These are phyloP conservation scores for Oreohelix idahoensis DNA, from an alignment of 1,140 invertebrate genomes.

Conservation along the genomic window DNA sequence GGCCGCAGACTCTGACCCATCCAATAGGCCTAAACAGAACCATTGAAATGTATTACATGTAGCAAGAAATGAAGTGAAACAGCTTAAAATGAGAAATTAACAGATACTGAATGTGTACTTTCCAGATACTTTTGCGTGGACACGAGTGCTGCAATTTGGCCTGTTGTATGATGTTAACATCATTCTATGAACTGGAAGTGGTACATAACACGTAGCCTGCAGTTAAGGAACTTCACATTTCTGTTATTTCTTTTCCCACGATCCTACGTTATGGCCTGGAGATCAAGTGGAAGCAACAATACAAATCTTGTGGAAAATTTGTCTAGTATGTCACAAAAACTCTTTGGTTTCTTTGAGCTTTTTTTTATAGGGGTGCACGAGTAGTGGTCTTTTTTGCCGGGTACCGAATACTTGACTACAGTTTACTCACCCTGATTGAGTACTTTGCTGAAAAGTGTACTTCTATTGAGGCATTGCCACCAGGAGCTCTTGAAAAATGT, in stretches of 20 bases:
- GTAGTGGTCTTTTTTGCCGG: too few relatives aligned
- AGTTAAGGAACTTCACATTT: not conserved
- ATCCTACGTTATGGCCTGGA: constrained; percentile 4
- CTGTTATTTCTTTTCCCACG: not conserved
- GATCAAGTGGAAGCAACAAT: constrained; percentile 26
- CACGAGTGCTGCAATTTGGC: not conserved
- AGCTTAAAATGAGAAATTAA: not conserved
- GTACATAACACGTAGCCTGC: not conserved
- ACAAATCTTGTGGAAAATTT: constrained; percentile 22
- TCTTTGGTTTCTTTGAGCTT: not conserved
- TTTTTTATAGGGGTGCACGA: too few relatives aligned
- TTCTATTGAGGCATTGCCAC: too few relatives aligned
- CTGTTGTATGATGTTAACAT: not conserved
- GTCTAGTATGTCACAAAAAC: not conserved
- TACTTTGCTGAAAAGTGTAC: too few relatives aligned
- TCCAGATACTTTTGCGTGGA: not conserved
- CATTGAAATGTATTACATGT: not conserved
- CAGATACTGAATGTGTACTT: not conserved
- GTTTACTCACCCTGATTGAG: too few relatives aligned
- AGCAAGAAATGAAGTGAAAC: not conserved
- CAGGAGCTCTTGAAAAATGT: too few relatives aligned
- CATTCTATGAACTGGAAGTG: constrained; percentile 1
- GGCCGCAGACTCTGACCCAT: too few relatives aligned
- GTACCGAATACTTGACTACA: too few relatives aligned
- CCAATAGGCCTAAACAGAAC: too few relatives aligned